Base-by-base conservation (phyloP, 2,113 vertebrate species). In the Microtus oregoni region DNA sequence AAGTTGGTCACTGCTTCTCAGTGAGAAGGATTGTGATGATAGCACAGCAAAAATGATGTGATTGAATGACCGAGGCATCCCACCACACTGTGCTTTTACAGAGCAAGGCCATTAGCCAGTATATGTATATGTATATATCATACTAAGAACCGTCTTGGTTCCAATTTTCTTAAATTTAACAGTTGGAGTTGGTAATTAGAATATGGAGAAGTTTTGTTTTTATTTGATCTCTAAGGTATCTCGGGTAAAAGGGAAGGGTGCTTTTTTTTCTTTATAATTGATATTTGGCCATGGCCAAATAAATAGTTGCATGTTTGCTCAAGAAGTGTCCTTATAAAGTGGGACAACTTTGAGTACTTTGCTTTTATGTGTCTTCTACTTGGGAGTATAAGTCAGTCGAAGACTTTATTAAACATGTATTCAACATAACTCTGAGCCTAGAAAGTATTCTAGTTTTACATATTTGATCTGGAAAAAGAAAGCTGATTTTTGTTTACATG, bases 391-490 rank as follows among this genome's bases (percentile, higher is more conserved):
- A 30, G 14, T 86, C 70, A 90, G 8, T 72, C 38, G 86, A 96
- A 89, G 35, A 52, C 88, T 5, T 14, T 82, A 15, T 93, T 44
- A 44, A 5, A 96, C 90, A 87, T 1, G 17, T 92, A 83, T 94
- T 96, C 30, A 65, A 89, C 38, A 89, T 75, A 50, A 22, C 20
- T 19, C 24, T 38, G 22, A 95, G 32, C 41, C 24, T 68, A 75
- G 38, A 81, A 7, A 91, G 58, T 92, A 91, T 41, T 77, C 86
- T 17, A 92, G 24, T 61, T 94, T 73, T 96, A 50, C n/a, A 20
- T 82, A 85, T 95, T 95, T 93, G 30, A 93, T 89, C 20, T 82
- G 65, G 20, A 3, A 47, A 93, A 38, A 90, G 93, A 41, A 86
- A 86, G 19, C 44, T 90, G 12, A 67, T 88, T 81, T 94, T 77